Evolutionary conservation across 2,113 vertebrate species (phyloP).

Genomic region (Oreochromis spilurus): DNA sequence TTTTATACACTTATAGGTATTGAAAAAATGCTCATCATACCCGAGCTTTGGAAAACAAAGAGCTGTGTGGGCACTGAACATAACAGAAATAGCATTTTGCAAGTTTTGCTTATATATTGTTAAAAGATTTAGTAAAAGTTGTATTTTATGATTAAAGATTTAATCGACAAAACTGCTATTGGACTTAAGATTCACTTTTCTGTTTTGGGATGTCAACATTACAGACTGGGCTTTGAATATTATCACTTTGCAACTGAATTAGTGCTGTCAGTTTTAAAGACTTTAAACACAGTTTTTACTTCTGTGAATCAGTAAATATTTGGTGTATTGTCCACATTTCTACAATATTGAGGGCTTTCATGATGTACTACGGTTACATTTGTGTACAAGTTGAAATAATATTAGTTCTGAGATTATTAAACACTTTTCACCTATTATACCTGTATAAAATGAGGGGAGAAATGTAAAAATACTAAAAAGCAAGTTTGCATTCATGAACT

Average conservation of each 20-base stretch:
- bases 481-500: not conserved
- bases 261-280: not conserved
- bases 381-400: not conserved
- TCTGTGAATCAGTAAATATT: not conserved
- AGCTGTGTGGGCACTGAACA: not conserved
- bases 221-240: not conserved
- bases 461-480: not conserved
- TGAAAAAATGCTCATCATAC: not conserved
- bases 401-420: not conserved
- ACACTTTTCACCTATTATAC: not conserved
- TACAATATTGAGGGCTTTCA: not conserved
- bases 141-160: not conserved
- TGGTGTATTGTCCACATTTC: not conserved
- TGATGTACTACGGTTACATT: not conserved
- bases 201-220: not conserved
- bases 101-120: not conserved
- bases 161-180: not conserved
- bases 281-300: not conserved
- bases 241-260: not conserved
- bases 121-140: not conserved
- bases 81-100: not conserved
- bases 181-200: not conserved
- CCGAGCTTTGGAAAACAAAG: not conserved
- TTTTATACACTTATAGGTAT: not conserved
- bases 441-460: not conserved